These are phyloP conservation scores for Colletes latitarsis DNA, from an alignment of 1,140 invertebrate genomes.

Conservation along the genomic window DNA sequence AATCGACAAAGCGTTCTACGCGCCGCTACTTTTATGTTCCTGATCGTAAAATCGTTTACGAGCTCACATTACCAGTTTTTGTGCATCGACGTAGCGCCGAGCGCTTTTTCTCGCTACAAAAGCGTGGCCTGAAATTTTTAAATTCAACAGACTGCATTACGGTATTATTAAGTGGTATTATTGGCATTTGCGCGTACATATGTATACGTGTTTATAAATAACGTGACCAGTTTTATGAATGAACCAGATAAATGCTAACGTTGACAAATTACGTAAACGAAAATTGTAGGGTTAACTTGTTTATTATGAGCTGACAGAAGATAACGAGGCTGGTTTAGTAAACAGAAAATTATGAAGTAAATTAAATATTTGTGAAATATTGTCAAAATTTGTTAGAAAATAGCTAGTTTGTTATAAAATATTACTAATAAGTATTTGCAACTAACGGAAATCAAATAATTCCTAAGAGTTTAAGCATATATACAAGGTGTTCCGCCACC, in stretches of 20 bases:
- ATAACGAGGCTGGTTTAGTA: neutral
- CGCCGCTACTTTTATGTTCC: neutral
- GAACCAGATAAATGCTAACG: neutral
- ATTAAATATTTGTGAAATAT: too few relatives aligned
- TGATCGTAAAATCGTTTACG: constrained; percentile 17
- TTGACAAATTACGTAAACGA: neutral
- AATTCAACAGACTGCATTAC: neutral
- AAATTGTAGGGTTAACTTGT: neutral
- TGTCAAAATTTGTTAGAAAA: too few relatives aligned
- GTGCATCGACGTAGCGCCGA: too few relatives aligned
- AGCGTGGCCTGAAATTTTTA: neutral
- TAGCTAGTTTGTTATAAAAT: neutral
- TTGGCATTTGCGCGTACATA: neutral
- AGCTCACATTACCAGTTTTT: neutral
- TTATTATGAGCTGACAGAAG: neutral
- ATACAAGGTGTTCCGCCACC: too few relatives aligned
- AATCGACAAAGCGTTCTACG: neutral
- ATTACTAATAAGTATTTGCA: too few relatives aligned
- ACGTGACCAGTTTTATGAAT: constrained; percentile 9
- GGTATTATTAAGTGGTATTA: too few relatives aligned
- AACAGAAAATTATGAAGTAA: neutral
- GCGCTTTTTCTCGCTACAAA: neutral
- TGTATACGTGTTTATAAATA: neutral
- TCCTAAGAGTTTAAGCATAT: too few relatives aligned
- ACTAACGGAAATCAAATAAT: too few relatives aligned